Base-by-base conservation (phyloP, 2,113 vertebrate genomes). In the Accipiter virgatus region DNA sequence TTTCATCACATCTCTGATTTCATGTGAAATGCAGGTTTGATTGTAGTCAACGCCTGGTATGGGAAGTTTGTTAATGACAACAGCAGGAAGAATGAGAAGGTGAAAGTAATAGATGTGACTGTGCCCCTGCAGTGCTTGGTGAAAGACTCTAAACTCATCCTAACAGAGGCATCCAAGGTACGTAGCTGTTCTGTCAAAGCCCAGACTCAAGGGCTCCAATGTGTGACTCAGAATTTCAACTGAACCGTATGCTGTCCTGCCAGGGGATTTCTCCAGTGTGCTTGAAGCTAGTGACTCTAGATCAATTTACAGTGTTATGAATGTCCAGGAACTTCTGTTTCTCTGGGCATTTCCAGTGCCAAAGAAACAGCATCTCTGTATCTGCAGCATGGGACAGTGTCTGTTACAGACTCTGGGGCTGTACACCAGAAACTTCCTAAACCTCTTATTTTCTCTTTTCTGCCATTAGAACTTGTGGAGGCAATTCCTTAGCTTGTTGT, bases 61-160 rank as follows among this genome's bases (percentile, higher is more conserved):
- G 99, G 99, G n/a, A 99, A 99, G 84, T 99, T 99, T 55, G 99
- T 99, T 70, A 99, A 99, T 0, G 99, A 99, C 98, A 99, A 98
- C 97, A 99, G 99, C 94, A 97, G 94, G 95, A 99, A 93, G 98
- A 99, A 98, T 0, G 99, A 99, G 96, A 99, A 98, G 96, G 99
- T 99, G 86, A 99, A 99, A 87, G 99, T 99, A 93, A 99, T 99
- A 6, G 99, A 99, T 2, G 99, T 99, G 95, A 99, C 99, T 0
- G 99, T 99, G 83, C 99, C 99, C 19, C 98, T 99, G 93, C 99
- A 99, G 98, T 99, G 99, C 98, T 98, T 99, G 98, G 99, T 99
- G 83, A 99, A 99, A 90, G 99, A 99, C 97, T 99, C 99, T 0
- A 99, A 99, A 94, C 99, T 99, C 96, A 99, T 99, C 98, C 99